Evolutionary conservation across 2,113 vertebrate species (phyloP), one percentile per base, ranked within the genome.

Genomic region (Dipodomys ordii): DNA sequence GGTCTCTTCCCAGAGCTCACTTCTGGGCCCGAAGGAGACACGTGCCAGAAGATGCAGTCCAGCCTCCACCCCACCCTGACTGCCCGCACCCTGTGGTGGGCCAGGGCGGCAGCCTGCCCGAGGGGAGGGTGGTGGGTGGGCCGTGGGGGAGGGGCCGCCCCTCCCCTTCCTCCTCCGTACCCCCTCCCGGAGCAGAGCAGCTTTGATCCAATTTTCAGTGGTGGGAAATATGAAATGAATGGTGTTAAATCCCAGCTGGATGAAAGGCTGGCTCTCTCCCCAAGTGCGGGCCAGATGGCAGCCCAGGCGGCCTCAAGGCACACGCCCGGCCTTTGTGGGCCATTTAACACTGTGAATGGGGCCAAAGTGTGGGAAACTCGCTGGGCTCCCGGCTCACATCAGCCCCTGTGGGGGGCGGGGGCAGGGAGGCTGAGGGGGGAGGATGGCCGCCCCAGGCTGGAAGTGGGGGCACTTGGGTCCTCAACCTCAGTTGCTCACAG

Each of bases 201-300:
- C 97, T 96, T 97, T 97, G 97, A 97, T 98, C 97, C 96, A 53
- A 0, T 97, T 96, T 96, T 18, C 90, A 80, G 94, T 83, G 82
- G 85, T 96, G 97, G 96, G 93, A 97, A 97, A 97, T 96, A 96
- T 39, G 97, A 96, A 96, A 97, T 95, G 97, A 95, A 94, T 82
- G 96, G 77, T 30, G 97, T 97, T 83, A 77, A 95, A 88, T 84
- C 78, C 92, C 67, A 4, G 88, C 81, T 35, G 67, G 97, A 96
- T 97, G 95, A 97, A 97, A 97, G 95, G 93, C 67, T 39, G 87
- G 86, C 87, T 92, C 97, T 97, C 91, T 79, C 93, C 95, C 57
- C 23, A 25, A 71, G 98, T 62, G 95, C 83, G 4, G 97, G 96
- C 97, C 98, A 98, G 98, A 98, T 98, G 98, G 98, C 97, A 91